Base-by-base conservation (phyloP, 2,888 invertebrate genomes). In the Drosophila setosimentum region DNA sequence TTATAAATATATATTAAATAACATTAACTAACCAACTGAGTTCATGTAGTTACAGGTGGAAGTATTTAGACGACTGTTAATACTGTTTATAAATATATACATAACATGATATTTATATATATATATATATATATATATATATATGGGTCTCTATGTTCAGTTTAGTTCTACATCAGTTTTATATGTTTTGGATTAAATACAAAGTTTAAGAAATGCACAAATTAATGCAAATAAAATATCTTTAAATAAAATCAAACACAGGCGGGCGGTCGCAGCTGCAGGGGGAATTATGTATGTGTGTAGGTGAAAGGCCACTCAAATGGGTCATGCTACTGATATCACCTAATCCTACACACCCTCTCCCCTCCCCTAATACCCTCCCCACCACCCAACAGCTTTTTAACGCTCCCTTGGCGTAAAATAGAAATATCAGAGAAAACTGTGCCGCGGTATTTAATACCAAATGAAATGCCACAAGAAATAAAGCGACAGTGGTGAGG, bases 381-480 rank as follows among this genome's bases (percentile, higher is more conserved):
- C 45, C 13, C 16, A 24, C 45, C 45, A 24, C 16, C 45, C 45
- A 24, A 2, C 21, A 16, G 21, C 21, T 45, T 21, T 16, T 45
- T 24, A 45, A 21, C 45, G 21, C 21, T n/a, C 7, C 21, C 45
- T 16, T 21, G 45, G 45, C 21, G 45, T 24, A 45, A 24, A 24
- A n/a, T 62, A 37, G 33, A 33, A 32, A 53, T 63, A 33, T 18
- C 27, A 30, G 50, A 71, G 21, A 45, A 24, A 80, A 81, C 66
- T 79, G 78, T 74, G 79, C 66, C 82, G 58, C 67, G 64, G 75
- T 59, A 88, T 88, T 83, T 68, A 80, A 88, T 83, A 63, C 86
- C 77, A 77, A 77, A 86, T 76, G 75, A 79, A 82, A 71, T 83
- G 82, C 71, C 78, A 70, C 59, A 69, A 68, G 60, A 62, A 66